Evolutionary conservation across 2,113 vertebrate species (phyloP).

Genomic region (Phyllopteryx taeniolatus): DNA sequence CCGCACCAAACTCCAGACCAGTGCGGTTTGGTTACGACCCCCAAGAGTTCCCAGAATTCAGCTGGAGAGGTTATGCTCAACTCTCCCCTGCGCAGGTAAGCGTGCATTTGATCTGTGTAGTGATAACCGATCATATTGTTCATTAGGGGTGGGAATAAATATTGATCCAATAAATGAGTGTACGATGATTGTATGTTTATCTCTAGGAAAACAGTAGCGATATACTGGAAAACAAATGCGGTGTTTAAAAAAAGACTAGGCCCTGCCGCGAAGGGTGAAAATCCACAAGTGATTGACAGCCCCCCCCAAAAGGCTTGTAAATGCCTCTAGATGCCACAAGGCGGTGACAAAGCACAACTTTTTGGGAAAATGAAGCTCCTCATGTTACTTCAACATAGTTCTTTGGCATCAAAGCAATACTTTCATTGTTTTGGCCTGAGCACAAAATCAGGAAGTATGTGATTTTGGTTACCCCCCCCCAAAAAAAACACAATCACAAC

Average conservation of each 20-base stretch:
- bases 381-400: background rate
- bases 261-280: background rate
- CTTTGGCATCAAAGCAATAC: background rate
- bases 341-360: background rate
- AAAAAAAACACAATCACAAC: too few species aligned
- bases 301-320: background rate
- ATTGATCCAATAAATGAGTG: background rate
- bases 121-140: background rate
- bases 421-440: too few species aligned
- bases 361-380: background rate
- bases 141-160: background rate
- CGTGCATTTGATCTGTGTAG: background rate
- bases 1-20: constrained; percentile 67
- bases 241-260: background rate
- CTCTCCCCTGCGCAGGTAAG: constrained; percentile 84
- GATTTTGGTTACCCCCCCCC: too few species aligned
- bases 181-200: background rate
- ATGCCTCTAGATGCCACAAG: background rate
- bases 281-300: background rate
- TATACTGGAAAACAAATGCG: background rate
- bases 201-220: background rate
- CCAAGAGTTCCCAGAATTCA: constrained; percentile 84
- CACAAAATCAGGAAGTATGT: too few species aligned
- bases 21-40: constrained; percentile 83
- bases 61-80: constrained; percentile 87